Evolutionary conservation across 2,113 vertebrate genomes (phyloP), one percentile per base, ranked within the genome.

Genomic region (Hippocampus zosterae): DNA sequence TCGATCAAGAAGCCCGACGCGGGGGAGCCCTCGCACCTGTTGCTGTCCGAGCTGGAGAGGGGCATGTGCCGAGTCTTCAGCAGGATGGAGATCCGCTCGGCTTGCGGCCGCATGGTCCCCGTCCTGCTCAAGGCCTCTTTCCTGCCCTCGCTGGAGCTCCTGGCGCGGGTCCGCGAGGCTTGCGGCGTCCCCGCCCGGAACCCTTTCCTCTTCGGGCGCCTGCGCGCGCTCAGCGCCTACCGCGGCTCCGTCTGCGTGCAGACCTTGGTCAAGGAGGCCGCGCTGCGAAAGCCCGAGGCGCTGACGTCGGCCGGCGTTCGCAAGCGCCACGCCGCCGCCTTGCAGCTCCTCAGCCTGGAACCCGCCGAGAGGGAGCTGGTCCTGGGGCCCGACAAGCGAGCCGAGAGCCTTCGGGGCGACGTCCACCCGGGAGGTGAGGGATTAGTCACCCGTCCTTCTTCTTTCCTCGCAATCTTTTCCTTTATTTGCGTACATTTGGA

Each of bases 341-440:
- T 88, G 1, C 81, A 81, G 57, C 6, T 87, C 40, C 73, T 88
- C 6, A 84, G 78, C 69, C 9, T 89, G 48, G 77, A 87, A 10
- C 70, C 80, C 0, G 41, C 77, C 1, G 88, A 89, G 67, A 76
- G 74, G 6, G 3, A 25, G 9, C 85, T 77, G 8, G 79, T 89
- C 10, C 73, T 85, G 6, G 86, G 86, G 15, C 69, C 75, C 0
- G 42, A 68, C 13, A 81, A 81, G 65, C 71, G 53, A 21, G 69
- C 69, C 15, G 70, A 50, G 13, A 25, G n/a, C 27, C 69, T 81
- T 18, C 48, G 21, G 9, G 67, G 79, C 25, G 72, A 81, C 2
- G 33, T 44, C 0, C 23, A 68, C 9, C 64, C 16, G 18, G 53
- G 62, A 48, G 81, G 88, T 89, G 78, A 74, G 62, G 1, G 25